These are phyloP conservation scores for Trogon melanurus DNA, from an alignment of 2,113 vertebrate species.

Conservation along the genomic window DNA sequence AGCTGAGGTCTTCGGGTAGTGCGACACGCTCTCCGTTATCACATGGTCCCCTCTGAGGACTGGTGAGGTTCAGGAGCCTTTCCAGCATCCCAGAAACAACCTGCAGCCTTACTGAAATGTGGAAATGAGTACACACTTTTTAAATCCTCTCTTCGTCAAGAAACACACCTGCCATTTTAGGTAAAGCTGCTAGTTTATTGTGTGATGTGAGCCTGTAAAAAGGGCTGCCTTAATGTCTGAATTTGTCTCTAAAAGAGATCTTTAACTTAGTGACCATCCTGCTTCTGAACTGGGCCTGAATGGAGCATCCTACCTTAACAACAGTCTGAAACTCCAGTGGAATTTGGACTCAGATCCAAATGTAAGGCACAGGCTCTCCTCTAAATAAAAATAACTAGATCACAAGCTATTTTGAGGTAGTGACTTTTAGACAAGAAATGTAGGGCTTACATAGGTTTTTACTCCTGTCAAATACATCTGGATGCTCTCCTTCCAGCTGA, in stretches of 20 bases:
- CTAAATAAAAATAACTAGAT: slow-evolving; percentile 60
- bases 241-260: background rate
- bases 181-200: background rate
- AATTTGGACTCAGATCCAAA: slow-evolving; percentile 45
- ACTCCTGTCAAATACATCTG: slow-evolving; percentile 19
- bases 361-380: slow-evolving; percentile 34
- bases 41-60: background rate
- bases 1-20: background rate
- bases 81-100: background rate
- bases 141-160: background rate
- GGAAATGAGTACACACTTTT: background rate
- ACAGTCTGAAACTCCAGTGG: background rate
- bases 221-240: background rate
- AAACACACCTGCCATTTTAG: rapidly evolving
- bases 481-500: background rate
- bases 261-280: background rate
- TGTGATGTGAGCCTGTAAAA: background rate
- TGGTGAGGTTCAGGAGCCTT: background rate
- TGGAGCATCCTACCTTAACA: slow-evolving; percentile 59
- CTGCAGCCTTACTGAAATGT: background rate
- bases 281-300: background rate
- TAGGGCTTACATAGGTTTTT: background rate
- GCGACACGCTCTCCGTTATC: background rate
- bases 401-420: slow-evolving; percentile 52
- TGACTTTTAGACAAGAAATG: slow-evolving; percentile 41